Evolutionary conservation across 1,140 invertebrate species (phyloP), one percentile per base, ranked within the genome.

Genomic region (Drosophila carrolli): DNA sequence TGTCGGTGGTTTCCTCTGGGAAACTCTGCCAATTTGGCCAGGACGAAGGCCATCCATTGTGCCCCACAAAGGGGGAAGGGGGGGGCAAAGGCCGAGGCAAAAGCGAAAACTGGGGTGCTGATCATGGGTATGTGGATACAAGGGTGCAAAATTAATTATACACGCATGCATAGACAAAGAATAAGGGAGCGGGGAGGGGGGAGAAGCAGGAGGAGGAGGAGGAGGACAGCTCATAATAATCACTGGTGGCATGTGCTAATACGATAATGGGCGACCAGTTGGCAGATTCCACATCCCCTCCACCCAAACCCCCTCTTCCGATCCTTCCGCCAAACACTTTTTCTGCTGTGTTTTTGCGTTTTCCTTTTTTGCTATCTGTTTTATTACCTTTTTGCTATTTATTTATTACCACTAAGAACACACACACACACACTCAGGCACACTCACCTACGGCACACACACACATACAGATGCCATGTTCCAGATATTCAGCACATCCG

Each of bases 331-430:
- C 19, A 16, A 23, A 44, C 14, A 66, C 60, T 66, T 70, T 70
- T 67, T 67, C 41, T 38, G 48, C 66, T 43, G 4, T 7, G 14
- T 13, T 13, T 35, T 27, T 29, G 19, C 54, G 7, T 41, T 14
- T 40, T 23, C 51, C 35, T 56, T 47, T 54, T 43, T 67, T 23
- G 37, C 53, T 77, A 60, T 77, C 74, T 70, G 51, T 71, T 77
- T 77, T 77, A 77, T 77, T 77, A 77, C 74, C 75, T 77, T 76
- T 76, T 76, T 60, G 55, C 74, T 75, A 76, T 76, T 76, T 77
- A 77, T 77, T 77, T 77, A 77, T 77, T 77, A 77, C 74, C 73
- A 70, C 62, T 61, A 76, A 61, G 63, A 61, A 58, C 54, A 56
- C 38, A 44, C n/a, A 27, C n/a, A 27, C 13, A 51, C 38, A 38